Base-by-base conservation (phyloP, 2,888 invertebrate genomes). In the Campoplex capitator region DNA sequence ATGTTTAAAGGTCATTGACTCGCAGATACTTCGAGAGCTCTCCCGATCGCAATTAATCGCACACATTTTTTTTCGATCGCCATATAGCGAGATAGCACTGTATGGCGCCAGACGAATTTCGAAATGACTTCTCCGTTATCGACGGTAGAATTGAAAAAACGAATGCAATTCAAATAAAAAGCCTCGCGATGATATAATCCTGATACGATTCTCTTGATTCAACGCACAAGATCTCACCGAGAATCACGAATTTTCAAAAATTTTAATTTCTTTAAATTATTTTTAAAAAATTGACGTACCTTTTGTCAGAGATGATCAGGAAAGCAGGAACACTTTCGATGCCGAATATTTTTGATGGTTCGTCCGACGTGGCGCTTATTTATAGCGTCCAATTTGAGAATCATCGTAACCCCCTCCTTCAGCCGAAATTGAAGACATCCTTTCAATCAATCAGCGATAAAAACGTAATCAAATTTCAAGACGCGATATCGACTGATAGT, bases 21-120 rank as follows among this genome's bases (percentile, higher is more conserved):
- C 32, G 1, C 32, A 32, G 32, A 62, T 32, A 62, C 62, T 62
- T 32, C 32, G 58, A 58, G 58, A 23, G 23, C 56, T 32, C 56
- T 32, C 28, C 4, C 6, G 62, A 62, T 62, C 62, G 62, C 2
- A 28, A 62, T 16, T 1, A 32, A 62, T 62, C 16, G 62, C 62
- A 32, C 4, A 16, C 16, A 4, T 62, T 62, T 23, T 23, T 23
- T 23, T 23, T 32, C 32, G 62, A 62, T 62, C 62, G 62, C 3
- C 23, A 23, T 23, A 23, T 32, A 62, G 62, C 16, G 62, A 62
- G 62, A 62, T 32, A 62, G 32, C 32, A 32, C 23, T 23, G 32
- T 16, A 32, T 62, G 62, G 62, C 62, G 62, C 62, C 62, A 62
- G 62, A 62, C 62, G 13, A 62, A 62, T 62, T 62, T 62, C 62